Conservation (phyloP, 1,140 invertebrate genomes). For the Acromyrmex heyeri region DNA sequence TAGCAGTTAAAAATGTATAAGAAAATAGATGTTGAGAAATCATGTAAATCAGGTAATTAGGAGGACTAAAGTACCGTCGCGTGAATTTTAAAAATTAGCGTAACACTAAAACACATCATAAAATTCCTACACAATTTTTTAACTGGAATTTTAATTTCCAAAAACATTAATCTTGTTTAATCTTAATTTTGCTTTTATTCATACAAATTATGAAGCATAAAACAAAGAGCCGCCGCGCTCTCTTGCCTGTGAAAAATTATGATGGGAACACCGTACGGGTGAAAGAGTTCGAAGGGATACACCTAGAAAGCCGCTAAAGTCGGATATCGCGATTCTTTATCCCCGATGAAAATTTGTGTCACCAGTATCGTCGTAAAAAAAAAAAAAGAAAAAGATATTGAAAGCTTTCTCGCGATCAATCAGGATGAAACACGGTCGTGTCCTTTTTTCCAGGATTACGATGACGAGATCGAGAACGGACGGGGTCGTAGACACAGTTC, state of each 20-base stretch:
- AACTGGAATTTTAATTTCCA: background rate
- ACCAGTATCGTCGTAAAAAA: background rate
- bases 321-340: constrained; percentile 45
- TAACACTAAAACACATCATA: background rate
- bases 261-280: background rate
- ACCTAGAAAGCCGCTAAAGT: constrained; percentile 24
- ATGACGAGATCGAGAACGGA: constrained; percentile 84
- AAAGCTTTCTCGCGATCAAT: constrained; percentile 23
- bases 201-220: background rate
- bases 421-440: constrained; percentile 29
- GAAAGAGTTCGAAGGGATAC: constrained; percentile 48
- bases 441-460: constrained; percentile 84
- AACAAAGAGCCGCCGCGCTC: background rate
- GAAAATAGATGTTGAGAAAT: too few species aligned
- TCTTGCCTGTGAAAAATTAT: background rate
- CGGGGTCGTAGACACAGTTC: constrained; percentile 85
- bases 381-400: constrained; percentile 4
- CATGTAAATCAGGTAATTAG: background rate
- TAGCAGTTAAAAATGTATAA: too few species aligned
- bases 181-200: background rate
- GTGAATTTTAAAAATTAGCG: background rate
- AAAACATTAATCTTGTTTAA: background rate
- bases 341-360: background rate
- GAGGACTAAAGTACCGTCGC: background rate
- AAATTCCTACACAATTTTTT: background rate